A percentile compares a stretch with the other conserved stretches of the same genome.
phyloP scores from a whole-genome alignment of 2,888 invertebrate species.

The Hyalella azteca region DNA sequence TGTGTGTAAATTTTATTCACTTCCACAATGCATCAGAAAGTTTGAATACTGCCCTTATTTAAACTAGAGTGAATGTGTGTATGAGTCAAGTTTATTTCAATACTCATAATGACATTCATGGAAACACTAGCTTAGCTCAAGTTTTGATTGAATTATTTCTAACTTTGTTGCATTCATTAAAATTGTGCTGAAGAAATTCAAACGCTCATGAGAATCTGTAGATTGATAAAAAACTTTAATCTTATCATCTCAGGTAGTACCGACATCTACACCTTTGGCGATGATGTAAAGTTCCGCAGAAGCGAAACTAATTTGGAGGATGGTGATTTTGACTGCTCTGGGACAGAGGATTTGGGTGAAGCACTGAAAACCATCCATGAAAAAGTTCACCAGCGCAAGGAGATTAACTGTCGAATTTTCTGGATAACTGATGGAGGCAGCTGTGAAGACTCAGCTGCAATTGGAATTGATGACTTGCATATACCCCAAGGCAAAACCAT shows the following conservation, averaged over 20 bases:
- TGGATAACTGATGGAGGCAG: conserved; percentile 46
- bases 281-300: conserved; percentile 27
- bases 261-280: conserved; percentile 43
- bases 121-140: too few species aligned
- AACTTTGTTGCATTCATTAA: too few species aligned
- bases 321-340: background rate
- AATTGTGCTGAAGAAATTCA: too few species aligned
- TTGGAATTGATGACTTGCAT: conserved; percentile 38
- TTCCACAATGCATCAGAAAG: too few species aligned
- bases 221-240: too few species aligned
- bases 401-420: conserved; percentile 41
- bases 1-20: too few species aligned
- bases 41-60: too few species aligned
- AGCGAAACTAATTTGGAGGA: conserved; percentile 1
- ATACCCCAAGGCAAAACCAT: conserved; percentile 41
- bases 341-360: conserved; percentile 16
- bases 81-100: too few species aligned
- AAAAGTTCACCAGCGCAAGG: conserved; percentile 34
- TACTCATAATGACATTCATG: too few species aligned
- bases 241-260: conserved; percentile 8
- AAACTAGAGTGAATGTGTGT: too few species aligned
- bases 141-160: too few species aligned
- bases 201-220: too few species aligned
- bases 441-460: conserved; percentile 30
- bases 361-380: conserved; percentile 39